Evolutionary conservation across 2,888 invertebrate genomes (phyloP), one percentile per base, ranked within the genome.

Genomic region (Amiota communis): DNA sequence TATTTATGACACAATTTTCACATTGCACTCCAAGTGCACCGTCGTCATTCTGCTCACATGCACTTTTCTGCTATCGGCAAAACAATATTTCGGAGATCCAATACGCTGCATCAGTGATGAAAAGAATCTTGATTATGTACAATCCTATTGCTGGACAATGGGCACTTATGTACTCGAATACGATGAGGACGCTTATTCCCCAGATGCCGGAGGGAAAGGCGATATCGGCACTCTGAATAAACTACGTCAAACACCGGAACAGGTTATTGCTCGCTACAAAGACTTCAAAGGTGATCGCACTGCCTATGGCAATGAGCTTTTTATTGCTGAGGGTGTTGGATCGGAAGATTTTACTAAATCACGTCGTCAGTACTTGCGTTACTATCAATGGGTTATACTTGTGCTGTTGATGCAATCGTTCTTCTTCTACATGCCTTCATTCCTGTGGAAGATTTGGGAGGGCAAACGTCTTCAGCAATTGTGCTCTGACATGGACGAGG

Each of bases 31-130:
- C 0, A 89, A 93, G 86, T 91, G 93, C 51, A 94, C 95, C 0
- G 93, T 94, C 68, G 91, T 94, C 69, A 91, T 96, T 84, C 89
- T 96, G 75, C 90, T 95, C 57, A 92, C 93, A 36, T 95, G 94
- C 88, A 93, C 94, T 1, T 90, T 95, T 81, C 87, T 96, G 81
- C 92, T 96, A 63, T 94, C 95, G 36, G 93, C 95, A 13, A 94
- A 95, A 83, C 95, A 96, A 88, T 96, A 95, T 90, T 95, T 96
- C 81, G 96, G 96, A 0, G 95, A 96, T 81, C 96, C 96, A 0
- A 95, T 97, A 70, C 92, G 94, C 81, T 96, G 96, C 87, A 91
- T 93, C 86, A 90, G 91, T 8, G 90, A 91, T 57, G 89, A 89
- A 15, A 90, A 91, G 8, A 78, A 93, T 69, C 91, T 91, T 76